Conservation (phyloP, 2,797 vertebrate species). For the Moxostoma hubbsi region DNA sequence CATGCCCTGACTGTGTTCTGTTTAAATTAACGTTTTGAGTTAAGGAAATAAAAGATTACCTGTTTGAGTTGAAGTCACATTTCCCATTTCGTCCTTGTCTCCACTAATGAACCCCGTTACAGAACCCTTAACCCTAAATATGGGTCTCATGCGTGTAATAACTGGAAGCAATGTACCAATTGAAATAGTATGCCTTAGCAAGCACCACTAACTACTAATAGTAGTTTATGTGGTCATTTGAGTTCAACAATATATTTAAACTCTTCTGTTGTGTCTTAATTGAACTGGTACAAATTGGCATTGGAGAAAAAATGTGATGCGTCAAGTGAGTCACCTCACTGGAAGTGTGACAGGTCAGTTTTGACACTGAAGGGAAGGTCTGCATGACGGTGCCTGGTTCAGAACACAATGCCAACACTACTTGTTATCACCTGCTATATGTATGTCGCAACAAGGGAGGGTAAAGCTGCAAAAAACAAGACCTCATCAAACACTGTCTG, state of each 20-base stretch:
- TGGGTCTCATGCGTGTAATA: too few species aligned
- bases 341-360: slow-evolving; percentile 73
- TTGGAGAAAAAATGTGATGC: slow-evolving; percentile 20
- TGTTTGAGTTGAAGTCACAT: too few species aligned
- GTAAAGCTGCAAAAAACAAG: slow-evolving; percentile 54
- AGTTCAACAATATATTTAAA: slow-evolving; percentile 23
- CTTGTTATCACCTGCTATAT: slow-evolving; percentile 84
- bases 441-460: slow-evolving; percentile 60
- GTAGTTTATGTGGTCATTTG: not conserved
- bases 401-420: slow-evolving; percentile 74
- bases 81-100: too few species aligned
- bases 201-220: too few species aligned
- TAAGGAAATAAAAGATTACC: too few species aligned
- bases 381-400: slow-evolving; percentile 56
- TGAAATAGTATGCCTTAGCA: too few species aligned
- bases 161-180: too few species aligned
- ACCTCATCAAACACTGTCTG: slow-evolving; percentile 63
- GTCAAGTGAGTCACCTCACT: slow-evolving; percentile 63
- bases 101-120: too few species aligned
- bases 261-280: slow-evolving; percentile 65
- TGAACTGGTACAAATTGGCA: slow-evolving; percentile 78
- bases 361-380: slow-evolving; percentile 63
- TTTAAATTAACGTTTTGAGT: too few species aligned
- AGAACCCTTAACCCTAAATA: too few species aligned
- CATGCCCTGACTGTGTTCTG: too few species aligned